These are phyloP conservation scores for Oscheius onirici DNA, from an alignment of 2,888 invertebrate species.

Conservation along the genomic window DNA sequence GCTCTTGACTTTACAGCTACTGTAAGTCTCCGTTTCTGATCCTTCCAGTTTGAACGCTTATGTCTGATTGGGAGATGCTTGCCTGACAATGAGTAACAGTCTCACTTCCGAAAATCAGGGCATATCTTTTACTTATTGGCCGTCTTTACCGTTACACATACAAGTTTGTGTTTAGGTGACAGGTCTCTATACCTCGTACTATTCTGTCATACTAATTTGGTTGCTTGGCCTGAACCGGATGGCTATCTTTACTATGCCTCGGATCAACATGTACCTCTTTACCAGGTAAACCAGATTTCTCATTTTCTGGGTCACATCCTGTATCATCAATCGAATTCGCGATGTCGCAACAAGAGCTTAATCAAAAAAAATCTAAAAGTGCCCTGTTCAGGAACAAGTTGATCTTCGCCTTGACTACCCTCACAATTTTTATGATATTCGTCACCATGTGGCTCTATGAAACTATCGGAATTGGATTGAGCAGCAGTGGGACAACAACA, in stretches of 20 bases:
- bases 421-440: neutral
- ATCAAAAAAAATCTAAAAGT: constrained; percentile 1
- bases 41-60: no score
- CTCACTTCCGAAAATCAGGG: no score
- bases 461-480: neutral
- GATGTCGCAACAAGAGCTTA: no score
- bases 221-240: constrained; percentile 12
- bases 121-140: no score
- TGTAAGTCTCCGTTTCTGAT: neutral
- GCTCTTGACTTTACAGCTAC: neutral
- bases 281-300: neutral
- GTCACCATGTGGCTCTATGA: constrained; percentile 3
- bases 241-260: constrained; percentile 13
- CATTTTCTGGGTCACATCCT: no score
- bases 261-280: neutral
- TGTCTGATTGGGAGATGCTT: no score
- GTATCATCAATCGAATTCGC: no score
- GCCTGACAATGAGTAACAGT: no score
- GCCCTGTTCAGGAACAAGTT: constrained; percentile 7
- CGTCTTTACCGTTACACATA: neutral
- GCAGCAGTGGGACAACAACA: neutral
- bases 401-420: neutral
- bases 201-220: constrained; percentile 6
- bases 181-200: constrained; percentile 15
- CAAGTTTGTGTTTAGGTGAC: neutral